Evolutionary conservation across 2,888 invertebrate genomes (phyloP), one percentile per base, ranked within the genome.

Genomic region (Hypolimnas misippus): DNA sequence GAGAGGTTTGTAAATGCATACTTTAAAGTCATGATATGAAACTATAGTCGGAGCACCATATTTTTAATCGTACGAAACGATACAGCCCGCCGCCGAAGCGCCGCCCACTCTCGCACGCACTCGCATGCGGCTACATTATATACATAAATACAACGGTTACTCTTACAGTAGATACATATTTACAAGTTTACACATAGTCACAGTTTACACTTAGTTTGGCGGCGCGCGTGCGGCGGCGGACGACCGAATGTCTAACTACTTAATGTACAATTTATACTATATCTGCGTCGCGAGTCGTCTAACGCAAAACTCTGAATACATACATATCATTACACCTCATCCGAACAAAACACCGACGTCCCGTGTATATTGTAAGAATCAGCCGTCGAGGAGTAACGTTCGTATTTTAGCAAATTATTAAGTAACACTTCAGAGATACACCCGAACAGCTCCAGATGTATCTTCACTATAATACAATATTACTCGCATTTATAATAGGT

Each of bases 11-110:
- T 86, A 87, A 86, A 88, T 86, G 87, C 87, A 83, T 80, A 86
- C 78, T 81, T 86, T 84, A 82, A 75, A 86, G 79, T 83, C 83
- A 86, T 89, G 89, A 89, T 89, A 89, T 89, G 89, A 89, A 84
- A 84, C 86, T 88, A 87, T 83, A 82, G 80, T 84, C 83, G 86
- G 87, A 89, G 89, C 89, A 89, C 89, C 89, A 89, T 85, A 81
- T 81, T 73, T 49, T 76, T 78, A 76, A 76, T 56, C 50, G 40
- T 52, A 58, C 57, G 49, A 62, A 21, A 46, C 53, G 55, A 49
- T 25, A n/a, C 46, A 61, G 55, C 55, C 52, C 64, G 66, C 33
- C 51, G 49, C 51, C 57, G 49, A 50, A 56, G 53, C 66, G 62
- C 58, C 60, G 52, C 62, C 31, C 55, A 25, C 58, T 6, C 62